Evolutionary conservation across 2,888 invertebrate genomes (phyloP).

Genomic region (Napeogenes sylphis): DNA sequence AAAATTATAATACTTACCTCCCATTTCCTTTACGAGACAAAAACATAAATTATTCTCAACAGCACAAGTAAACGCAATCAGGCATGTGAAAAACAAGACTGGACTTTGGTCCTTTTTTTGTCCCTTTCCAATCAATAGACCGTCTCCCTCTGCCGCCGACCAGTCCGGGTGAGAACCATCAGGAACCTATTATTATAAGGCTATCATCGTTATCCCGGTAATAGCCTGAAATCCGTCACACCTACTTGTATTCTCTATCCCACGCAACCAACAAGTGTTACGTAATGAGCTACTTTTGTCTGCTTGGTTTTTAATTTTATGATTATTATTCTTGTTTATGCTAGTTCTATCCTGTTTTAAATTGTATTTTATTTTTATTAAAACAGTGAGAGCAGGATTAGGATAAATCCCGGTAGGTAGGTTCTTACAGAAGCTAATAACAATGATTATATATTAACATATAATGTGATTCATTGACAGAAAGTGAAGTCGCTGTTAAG

Average conservation of each 20-base stretch:
- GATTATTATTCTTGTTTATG: not conserved
- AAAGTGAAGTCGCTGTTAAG: constrained; percentile 59
- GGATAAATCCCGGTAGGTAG: too few species aligned
- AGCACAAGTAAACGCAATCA: constrained; percentile 10
- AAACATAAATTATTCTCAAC: constrained; percentile 3
- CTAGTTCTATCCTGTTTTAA: constrained; percentile 4
- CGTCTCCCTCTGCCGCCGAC: constrained; percentile 35
- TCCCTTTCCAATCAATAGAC: constrained; percentile 29
- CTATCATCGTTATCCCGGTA: constrained; percentile 49
- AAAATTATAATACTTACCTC: constrained; percentile 7
- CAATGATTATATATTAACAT: not conserved
- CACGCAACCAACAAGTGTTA: constrained; percentile 36
- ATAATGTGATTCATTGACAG: constrained; percentile 41
- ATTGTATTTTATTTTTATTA: too few species aligned
- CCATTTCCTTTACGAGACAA: constrained; percentile 6
- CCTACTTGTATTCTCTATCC: constrained; percentile 45
- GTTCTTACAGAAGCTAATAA: not conserved
- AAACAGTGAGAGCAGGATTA: too few species aligned
- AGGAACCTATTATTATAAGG: constrained; percentile 52
- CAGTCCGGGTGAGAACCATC: constrained; percentile 52
- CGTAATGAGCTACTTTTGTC: constrained; percentile 24
- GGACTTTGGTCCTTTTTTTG: constrained; percentile 29
- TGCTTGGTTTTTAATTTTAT: constrained; percentile 23
- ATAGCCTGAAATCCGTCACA: constrained; percentile 46
- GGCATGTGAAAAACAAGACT: constrained; percentile 24